phyloP scores from a whole-genome alignment of 2,797 vertebrate species.

The Austrolebias charrua region DNA sequence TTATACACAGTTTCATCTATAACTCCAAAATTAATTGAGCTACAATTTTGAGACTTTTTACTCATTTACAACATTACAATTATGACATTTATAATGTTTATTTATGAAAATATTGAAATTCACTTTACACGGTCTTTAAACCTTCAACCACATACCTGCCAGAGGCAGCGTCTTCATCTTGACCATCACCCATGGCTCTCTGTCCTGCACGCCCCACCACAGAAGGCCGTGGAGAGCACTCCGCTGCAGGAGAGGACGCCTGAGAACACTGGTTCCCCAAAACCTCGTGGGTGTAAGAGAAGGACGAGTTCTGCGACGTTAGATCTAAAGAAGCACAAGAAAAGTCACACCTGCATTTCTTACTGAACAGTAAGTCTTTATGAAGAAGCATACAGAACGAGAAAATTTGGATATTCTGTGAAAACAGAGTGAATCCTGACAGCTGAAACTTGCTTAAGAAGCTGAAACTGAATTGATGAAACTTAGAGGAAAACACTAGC shows the following conservation, averaged over 20 bases:
- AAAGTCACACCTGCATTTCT: background rate
- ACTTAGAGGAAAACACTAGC: too few relatives aligned
- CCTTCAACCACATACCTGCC: constrained; percentile 80
- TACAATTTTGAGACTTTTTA: too few relatives aligned
- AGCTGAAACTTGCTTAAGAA: too few relatives aligned
- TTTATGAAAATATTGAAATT: too few relatives aligned
- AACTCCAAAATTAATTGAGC: too few relatives aligned
- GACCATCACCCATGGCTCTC: constrained; percentile 91
- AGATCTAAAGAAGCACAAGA: constrained; percentile 72
- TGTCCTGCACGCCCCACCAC: constrained; percentile 89
- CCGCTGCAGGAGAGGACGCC: constrained; percentile 83
- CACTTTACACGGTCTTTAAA: too few relatives aligned
- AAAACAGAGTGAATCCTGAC: too few relatives aligned
- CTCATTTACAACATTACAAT: too few relatives aligned
- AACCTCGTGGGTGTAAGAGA: constrained; percentile 86
- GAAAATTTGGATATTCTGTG: too few relatives aligned
- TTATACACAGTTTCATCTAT: too few relatives aligned
- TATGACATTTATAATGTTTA: too few relatives aligned
- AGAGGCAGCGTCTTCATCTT: constrained; percentile 91
- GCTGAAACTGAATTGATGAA: too few relatives aligned
- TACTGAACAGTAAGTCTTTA: background rate
- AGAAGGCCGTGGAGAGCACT: constrained; percentile 90
- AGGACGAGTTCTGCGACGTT: constrained; percentile 92
- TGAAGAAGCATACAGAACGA: background rate
- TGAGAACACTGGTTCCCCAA: constrained; percentile 80